Evolutionary conservation across 1,140 invertebrate species (phyloP).

Genomic region (Pseudobourletiella spinata): DNA sequence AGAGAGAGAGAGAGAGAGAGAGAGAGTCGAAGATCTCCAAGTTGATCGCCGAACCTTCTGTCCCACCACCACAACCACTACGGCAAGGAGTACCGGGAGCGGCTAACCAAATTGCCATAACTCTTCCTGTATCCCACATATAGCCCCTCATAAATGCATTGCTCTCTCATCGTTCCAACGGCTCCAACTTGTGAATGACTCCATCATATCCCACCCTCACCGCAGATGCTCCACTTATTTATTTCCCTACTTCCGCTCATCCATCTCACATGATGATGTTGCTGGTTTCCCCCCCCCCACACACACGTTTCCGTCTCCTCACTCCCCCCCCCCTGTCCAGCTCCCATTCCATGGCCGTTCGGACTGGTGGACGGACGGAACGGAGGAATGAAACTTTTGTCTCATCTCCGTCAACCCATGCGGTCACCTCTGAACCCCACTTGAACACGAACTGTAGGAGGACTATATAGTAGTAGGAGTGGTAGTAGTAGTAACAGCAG

Average conservation of each 20-base stretch:
- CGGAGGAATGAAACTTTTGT: too few species aligned
- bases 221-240: slow-evolving; percentile 23
- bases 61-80: slow-evolving; percentile 14
- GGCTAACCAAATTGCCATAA: slow-evolving; percentile 29
- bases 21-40: neutral
- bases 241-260: slow-evolving; percentile 22
- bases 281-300: too few species aligned
- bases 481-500: too few species aligned
- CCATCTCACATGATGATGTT: too few species aligned
- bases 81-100: neutral
- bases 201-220: slow-evolving; percentile 14
- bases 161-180: slow-evolving; percentile 5
- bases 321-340: slow-evolving; percentile 4
- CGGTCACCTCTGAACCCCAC: neutral
- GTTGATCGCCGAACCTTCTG: slow-evolving; percentile 28
- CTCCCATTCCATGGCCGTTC: too few species aligned
- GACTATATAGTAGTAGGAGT: neutral
- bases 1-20: neutral
- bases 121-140: slow-evolving; percentile 18
- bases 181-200: slow-evolving; percentile 22
- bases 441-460: neutral
- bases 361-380: too few species aligned
- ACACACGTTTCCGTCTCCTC: too few species aligned
- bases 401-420: neutral
- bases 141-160: slow-evolving; percentile 23